Evolutionary conservation across 2,797 vertebrate species (phyloP).

Genomic region (Pogonophryne albipinna): DNA sequence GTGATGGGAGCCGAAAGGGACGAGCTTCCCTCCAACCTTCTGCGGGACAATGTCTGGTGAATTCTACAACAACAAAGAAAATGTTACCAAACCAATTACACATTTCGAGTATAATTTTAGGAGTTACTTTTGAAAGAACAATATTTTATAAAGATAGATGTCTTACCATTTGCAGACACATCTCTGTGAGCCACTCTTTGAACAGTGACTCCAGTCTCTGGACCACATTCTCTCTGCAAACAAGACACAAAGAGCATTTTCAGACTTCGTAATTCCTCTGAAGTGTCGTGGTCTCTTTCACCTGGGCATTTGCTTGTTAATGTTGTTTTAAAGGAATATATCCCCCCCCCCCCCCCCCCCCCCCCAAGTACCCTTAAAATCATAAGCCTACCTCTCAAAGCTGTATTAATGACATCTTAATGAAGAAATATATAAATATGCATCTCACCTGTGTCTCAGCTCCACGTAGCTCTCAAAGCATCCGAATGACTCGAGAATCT

Average conservation of each 20-base stretch:
- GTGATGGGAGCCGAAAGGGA: constrained; percentile 93
- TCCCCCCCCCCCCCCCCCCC: too few relatives aligned
- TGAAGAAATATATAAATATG: too few relatives aligned
- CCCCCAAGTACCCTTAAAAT: too few relatives aligned
- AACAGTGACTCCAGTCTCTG: constrained; percentile 91
- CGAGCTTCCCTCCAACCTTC: constrained; percentile 90
- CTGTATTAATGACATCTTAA: too few relatives aligned
- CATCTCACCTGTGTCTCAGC: too few relatives aligned
- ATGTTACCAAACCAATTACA: background rate
- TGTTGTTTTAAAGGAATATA: too few relatives aligned
- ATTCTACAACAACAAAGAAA: constrained; percentile 80
- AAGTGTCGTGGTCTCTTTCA: background rate
- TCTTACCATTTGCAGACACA: constrained; percentile 91
- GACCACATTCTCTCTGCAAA: constrained; percentile 90
- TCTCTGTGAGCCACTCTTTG: constrained; percentile 92
- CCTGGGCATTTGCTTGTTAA: too few relatives aligned
- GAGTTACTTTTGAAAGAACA: background rate
- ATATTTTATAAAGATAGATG: background rate
- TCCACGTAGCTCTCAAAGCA: too few relatives aligned
- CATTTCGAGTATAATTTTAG: background rate
- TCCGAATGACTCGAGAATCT: too few relatives aligned
- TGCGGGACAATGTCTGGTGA: constrained; percentile 90
- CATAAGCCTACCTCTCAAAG: too few relatives aligned
- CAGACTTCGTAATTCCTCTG: background rate
- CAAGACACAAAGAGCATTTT: constrained; percentile 4